Conservation (phyloP, 2,888 invertebrate genomes). For the Agrilus biguttatus region DNA sequence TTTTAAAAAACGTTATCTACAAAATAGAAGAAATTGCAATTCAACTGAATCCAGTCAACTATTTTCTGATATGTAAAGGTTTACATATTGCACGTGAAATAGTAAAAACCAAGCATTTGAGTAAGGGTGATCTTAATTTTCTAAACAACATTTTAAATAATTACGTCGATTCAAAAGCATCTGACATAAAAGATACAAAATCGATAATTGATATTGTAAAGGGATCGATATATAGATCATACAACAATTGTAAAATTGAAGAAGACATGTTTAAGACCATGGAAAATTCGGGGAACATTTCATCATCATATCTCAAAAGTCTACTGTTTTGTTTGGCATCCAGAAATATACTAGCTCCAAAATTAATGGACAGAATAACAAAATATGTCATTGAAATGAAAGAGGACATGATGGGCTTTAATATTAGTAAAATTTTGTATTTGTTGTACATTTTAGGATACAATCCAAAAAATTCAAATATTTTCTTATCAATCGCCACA, state of each 20-base stretch:
- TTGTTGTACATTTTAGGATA: slow-evolving; percentile 38
- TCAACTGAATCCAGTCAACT: slow-evolving; percentile 30
- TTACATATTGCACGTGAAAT: slow-evolving; percentile 23
- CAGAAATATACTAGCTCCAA: slow-evolving; percentile 31
- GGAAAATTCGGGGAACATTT: slow-evolving; percentile 18
- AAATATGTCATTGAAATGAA: slow-evolving; percentile 32
- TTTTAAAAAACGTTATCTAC: slow-evolving; percentile 26
- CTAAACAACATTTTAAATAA: slow-evolving; percentile 18
- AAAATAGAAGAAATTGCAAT: slow-evolving; percentile 28
- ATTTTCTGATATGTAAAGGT: slow-evolving; percentile 31
- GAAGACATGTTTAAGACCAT: slow-evolving; percentile 24
- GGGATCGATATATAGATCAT: slow-evolving; percentile 14
- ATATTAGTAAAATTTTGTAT: slow-evolving; percentile 34
- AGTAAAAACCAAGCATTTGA: slow-evolving; percentile 6
- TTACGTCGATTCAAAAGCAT: slow-evolving; percentile 24
- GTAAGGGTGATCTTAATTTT: slow-evolving; percentile 2
- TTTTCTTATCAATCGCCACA: slow-evolving; percentile 27
- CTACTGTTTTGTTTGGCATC: slow-evolving; percentile 28
- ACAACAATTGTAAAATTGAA: slow-evolving; percentile 22
- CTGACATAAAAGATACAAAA: slow-evolving; percentile 1
- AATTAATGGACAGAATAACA: slow-evolving; percentile 32
- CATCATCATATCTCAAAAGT: slow-evolving; percentile 18
- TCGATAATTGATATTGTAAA: slow-evolving; percentile 17
- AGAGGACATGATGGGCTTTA: slow-evolving; percentile 34
- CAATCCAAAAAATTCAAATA: slow-evolving; percentile 27